These are phyloP conservation scores for Bombus difficillimus DNA, from an alignment of 1,140 invertebrate species.

Conservation along the genomic window DNA sequence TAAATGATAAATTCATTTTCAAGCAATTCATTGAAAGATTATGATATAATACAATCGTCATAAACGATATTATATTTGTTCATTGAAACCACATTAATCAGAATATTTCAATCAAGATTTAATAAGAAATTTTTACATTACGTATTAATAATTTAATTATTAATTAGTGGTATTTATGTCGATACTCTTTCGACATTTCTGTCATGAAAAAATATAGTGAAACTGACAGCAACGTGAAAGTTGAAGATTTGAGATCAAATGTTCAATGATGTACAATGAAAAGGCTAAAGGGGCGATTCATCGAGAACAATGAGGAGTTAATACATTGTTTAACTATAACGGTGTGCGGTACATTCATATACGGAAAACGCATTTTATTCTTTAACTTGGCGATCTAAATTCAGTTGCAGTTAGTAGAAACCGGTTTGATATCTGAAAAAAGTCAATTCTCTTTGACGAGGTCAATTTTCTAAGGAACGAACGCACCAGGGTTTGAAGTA, in stretches of 20 bases:
- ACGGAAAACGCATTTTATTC: slow-evolving; percentile 3
- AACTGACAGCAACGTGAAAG: background rate
- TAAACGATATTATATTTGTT: background rate
- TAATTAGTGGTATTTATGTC: background rate
- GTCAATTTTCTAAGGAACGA: slow-evolving; percentile 24
- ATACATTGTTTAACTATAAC: background rate
- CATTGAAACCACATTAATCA: background rate
- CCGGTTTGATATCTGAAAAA: slow-evolving; percentile 27
- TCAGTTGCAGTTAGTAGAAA: slow-evolving; percentile 32
- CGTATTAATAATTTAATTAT: background rate
- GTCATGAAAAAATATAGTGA: background rate
- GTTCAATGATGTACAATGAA: background rate
- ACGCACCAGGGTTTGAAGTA: background rate
- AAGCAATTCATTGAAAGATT: background rate
- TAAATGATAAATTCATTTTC: slow-evolving; percentile 25
- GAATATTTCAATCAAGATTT: background rate
- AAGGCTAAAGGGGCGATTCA: background rate
- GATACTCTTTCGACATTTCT: background rate
- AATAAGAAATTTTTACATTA: background rate
- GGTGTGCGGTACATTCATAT: background rate
- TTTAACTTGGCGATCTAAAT: slow-evolving; percentile 18
- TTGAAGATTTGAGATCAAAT: background rate
- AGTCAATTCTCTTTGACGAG: slow-evolving; percentile 21
- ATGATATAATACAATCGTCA: background rate
- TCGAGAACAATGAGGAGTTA: background rate